phyloP scores from a whole-genome alignment of 2,113 vertebrate genomes.

The Gallinago paraguaiae region DNA sequence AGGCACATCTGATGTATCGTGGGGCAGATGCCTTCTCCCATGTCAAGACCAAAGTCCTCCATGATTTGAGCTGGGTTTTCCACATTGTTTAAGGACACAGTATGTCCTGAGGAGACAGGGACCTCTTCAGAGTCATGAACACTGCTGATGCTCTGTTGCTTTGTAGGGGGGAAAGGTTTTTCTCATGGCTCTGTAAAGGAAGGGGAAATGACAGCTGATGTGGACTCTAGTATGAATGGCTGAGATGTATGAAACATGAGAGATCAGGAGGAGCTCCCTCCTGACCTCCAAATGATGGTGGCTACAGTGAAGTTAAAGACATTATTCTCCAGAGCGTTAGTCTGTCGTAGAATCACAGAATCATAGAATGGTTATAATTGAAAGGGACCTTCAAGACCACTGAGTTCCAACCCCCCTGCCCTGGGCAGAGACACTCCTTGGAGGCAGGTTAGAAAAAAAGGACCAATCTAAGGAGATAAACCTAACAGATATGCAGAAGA shows the following conservation, averaged over 20 bases:
- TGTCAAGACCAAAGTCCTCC: neutral
- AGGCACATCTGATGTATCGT: accelerated
- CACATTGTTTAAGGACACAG: neutral
- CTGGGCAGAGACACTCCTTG: neutral
- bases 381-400: too few species aligned
- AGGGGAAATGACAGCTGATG: neutral
- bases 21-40: neutral
- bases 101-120: accelerated
- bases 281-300: neutral
- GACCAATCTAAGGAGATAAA: neutral
- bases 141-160: neutral
- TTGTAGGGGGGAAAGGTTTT: neutral
- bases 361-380: too few species aligned
- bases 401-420: too few species aligned
- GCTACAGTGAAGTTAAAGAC: neutral
- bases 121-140: accelerated
- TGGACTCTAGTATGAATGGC: too few species aligned
- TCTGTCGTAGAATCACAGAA: neutral
- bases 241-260: neutral
- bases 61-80: neutral
- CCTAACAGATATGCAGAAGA: neutral
- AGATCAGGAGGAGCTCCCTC: neutral
- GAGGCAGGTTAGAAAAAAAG: neutral
- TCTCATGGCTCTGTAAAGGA: neutral
- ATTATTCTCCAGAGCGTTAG: neutral